Conservation (phyloP, 2,888 invertebrate species). For the Leptopilina drosophilae region DNA sequence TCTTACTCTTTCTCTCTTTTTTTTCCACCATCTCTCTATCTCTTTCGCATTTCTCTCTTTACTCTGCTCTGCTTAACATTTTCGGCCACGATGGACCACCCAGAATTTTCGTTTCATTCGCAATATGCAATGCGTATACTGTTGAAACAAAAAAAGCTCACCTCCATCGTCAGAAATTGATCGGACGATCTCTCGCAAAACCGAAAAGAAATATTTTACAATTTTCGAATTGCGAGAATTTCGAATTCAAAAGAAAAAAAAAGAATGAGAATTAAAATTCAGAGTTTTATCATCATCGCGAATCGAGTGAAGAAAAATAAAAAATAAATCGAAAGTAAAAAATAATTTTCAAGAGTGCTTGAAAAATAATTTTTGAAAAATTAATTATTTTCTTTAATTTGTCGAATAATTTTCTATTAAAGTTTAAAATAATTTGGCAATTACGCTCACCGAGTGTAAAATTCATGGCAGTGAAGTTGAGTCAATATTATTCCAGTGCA, state of each 20-base stretch:
- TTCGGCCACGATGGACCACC: slow-evolving; percentile 71
- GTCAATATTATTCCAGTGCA: slow-evolving; percentile 54
- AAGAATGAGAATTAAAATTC: neutral
- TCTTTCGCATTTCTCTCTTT: slow-evolving; percentile 55
- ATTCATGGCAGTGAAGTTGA: slow-evolving; percentile 60
- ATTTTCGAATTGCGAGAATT: slow-evolving; percentile 47
- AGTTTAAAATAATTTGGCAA: neutral
- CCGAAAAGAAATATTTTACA: slow-evolving; percentile 49
- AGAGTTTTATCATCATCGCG: too few relatives aligned
- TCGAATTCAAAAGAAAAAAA: slow-evolving; percentile 26
- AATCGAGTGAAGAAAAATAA: too few relatives aligned
- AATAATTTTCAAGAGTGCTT: too few relatives aligned
- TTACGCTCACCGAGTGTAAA: slow-evolving; percentile 52
- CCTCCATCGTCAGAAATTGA: slow-evolving; percentile 22
- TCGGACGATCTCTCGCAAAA: slow-evolving; percentile 38
- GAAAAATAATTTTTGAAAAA: too few relatives aligned
- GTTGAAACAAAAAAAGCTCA: slow-evolving; percentile 43
- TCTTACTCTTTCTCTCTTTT: slow-evolving; percentile 53
- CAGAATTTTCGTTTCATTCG: slow-evolving; percentile 60
- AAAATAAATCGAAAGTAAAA: too few relatives aligned
- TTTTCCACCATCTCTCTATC: slow-evolving; percentile 54
- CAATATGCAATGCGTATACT: slow-evolving; percentile 63
- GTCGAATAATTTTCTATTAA: too few relatives aligned
- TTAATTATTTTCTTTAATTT: too few relatives aligned
- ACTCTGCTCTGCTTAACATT: slow-evolving; percentile 70